Evolutionary conservation across 2,113 vertebrate species (phyloP).

Genomic region (Misgurnus anguillicaudatus): DNA sequence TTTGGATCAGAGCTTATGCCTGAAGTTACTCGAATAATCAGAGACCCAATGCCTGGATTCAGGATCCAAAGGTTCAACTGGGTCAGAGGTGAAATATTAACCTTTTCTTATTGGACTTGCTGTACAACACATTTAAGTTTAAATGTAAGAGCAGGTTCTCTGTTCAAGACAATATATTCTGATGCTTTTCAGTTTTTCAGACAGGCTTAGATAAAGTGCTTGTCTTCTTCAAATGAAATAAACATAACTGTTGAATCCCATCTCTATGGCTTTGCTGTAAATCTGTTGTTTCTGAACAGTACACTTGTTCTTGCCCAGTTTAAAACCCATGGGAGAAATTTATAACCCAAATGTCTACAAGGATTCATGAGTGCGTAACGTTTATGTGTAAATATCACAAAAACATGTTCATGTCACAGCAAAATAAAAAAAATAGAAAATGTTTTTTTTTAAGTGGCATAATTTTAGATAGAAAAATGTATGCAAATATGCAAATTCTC

Average conservation of each 20-base stretch:
- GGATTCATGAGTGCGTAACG: background rate
- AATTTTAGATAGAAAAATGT: no score
- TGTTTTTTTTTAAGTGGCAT: no score
- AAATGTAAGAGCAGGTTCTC: no score
- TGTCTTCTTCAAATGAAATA: conserved; percentile 23
- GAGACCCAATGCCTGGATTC: background rate
- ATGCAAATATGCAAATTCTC: no score
- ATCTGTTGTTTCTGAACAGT: background rate
- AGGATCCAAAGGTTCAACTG: background rate
- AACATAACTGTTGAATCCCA: conserved; percentile 6
- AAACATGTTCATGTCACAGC: background rate
- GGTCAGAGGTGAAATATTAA: background rate
- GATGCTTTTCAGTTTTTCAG: no score
- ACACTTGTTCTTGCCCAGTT: conserved; percentile 6
- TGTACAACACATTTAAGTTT: background rate
- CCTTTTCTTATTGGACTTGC: background rate
- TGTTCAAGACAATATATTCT: background rate
- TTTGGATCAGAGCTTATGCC: conserved; percentile 1
- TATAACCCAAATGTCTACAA: background rate
- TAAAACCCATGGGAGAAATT: conserved; percentile 1
- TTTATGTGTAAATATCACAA: background rate
- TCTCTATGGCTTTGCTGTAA: conserved; percentile 16
- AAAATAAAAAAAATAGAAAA: background rate
- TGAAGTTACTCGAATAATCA: background rate
- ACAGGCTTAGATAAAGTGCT: background rate